These are phyloP conservation scores for Lepus americanus DNA, from an alignment of 2,113 vertebrate genomes.

Conservation along the genomic window DNA sequence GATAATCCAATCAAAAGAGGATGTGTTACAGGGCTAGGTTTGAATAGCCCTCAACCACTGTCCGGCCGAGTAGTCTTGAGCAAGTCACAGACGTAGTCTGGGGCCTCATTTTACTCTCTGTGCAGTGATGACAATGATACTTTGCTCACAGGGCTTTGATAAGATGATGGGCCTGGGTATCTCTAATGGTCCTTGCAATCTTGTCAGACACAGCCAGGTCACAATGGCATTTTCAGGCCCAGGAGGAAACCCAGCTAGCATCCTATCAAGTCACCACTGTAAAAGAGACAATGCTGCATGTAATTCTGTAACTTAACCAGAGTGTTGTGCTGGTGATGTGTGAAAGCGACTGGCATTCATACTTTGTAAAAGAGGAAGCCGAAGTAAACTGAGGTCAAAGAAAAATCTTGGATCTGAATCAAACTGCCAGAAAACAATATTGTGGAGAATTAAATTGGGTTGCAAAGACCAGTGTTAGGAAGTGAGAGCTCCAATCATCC, in stretches of 20 bases:
- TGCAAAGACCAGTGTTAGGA: constrained; percentile 31
- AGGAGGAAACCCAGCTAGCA: not conserved
- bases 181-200: not conserved
- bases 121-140: not conserved
- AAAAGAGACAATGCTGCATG: not conserved
- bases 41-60: not conserved
- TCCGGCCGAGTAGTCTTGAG: not conserved
- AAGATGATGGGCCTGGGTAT: not conserved
- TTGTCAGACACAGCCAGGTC: not conserved
- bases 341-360: not conserved
- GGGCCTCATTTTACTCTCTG: not conserved
- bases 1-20: not conserved
- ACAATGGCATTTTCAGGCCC: not conserved
- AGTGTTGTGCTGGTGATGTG: constrained; percentile 27
- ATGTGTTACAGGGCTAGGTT: not conserved
- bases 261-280: not conserved
- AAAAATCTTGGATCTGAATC: constrained; percentile 45
- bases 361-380: constrained; percentile 42
- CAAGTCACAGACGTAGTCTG: not conserved
- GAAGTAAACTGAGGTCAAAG: constrained; percentile 80
- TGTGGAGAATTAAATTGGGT: constrained; percentile 53
- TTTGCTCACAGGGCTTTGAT: not conserved
- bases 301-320: constrained; percentile 33
- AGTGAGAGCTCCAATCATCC: constrained; percentile 53
- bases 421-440: constrained; percentile 67